Evolutionary conservation across 2,113 vertebrate genomes (phyloP), one percentile per base, ranked within the genome.

Genomic region (Arothron firmamentum): DNA sequence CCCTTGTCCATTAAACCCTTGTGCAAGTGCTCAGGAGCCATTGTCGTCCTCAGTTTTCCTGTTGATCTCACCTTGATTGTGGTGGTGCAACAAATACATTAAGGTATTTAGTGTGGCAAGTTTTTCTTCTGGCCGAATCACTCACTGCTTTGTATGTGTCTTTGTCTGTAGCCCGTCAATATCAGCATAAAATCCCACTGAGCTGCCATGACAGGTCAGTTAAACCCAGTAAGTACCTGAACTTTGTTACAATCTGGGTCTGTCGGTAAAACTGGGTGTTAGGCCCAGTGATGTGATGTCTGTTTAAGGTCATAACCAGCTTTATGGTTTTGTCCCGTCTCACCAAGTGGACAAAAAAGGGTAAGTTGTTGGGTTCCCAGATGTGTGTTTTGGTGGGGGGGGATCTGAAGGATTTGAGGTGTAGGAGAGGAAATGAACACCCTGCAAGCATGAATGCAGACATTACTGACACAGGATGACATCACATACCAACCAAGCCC

Each of bases 201-300:
- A 92, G 90, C 92, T 94, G 93, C 90, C 93, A 94, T 93, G 92
- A 93, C 92, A 95, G 94, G 94, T 95, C 94, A 93, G 94, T 95
- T 94, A 94, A 90, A 90, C 89, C 91, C 81, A 94, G 95, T 96
- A 96, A 97, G 95, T 96, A 97, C 94, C 92, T 86, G 89, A 89
- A 93, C 74, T 93, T 90, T 88, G 90, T 79, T 81, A 61, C 54
- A 75, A 62, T 85, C 59, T 74, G 77, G 70, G 59, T 83, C 61
- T 80, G 52, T 79, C 53, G 55, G 74, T 72, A 21, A 25, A 56
- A 47, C 67, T 75, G 45, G 65, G 58, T 59, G 62, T 20, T 9
- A 41, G 55, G 62, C 38, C 15, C 50, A 58, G 17, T 67, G 61
- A 15, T 53, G n/a, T n/a, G n/a, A 4, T 63, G 19, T 52, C 9